Base-by-base conservation (phyloP, 2,888 invertebrate genomes). In the Tipula confusa region DNA sequence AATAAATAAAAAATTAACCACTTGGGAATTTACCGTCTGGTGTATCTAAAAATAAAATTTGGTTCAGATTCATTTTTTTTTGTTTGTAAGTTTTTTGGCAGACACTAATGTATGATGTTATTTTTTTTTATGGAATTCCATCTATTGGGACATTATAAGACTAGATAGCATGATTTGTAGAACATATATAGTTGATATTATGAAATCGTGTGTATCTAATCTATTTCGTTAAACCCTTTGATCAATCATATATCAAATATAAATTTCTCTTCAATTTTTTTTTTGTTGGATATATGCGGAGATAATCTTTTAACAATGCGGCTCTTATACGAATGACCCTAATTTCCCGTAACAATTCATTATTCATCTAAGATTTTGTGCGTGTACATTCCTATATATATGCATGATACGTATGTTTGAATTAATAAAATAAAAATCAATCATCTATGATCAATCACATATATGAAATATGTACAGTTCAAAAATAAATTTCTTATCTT, bases 361-460 rank as follows among this genome's bases (percentile, higher is more conserved):
- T 64, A 64, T 64, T 24, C 64, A 24, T 24, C 24, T 24, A 9
- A 24, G 9, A 64, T 15, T 9, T n/a, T n/a, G 6, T 43, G 43
- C n/a, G n/a, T 43, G n/a, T 43, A n/a, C 15, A 38, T n/a, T 5
- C 43, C 9, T 43, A 43, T 43, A 6, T 43, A 15, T 43, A 15
- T n/a, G n/a, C n/a, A n/a, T n/a, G n/a, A n/a, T n/a, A 7, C 5
- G 18, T 64, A 64, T 64, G 64, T 64, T 64, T 64, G 64, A 64
- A 64, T 64, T 64, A 64, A 64, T 64, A 64, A 64, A 64, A 64
- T 64, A 64, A 24, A 64, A 64, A 64, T 64, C 64, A 64, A 64
- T 64, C 64, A 64, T 64, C 64, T 64, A 64, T 64, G 64, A 64
- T 64, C 64, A 64, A 64, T 64, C 64, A 64, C 64, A 64, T 64